Conservation (phyloP, 1,140 invertebrate species). For the Fopius arisanus region DNA sequence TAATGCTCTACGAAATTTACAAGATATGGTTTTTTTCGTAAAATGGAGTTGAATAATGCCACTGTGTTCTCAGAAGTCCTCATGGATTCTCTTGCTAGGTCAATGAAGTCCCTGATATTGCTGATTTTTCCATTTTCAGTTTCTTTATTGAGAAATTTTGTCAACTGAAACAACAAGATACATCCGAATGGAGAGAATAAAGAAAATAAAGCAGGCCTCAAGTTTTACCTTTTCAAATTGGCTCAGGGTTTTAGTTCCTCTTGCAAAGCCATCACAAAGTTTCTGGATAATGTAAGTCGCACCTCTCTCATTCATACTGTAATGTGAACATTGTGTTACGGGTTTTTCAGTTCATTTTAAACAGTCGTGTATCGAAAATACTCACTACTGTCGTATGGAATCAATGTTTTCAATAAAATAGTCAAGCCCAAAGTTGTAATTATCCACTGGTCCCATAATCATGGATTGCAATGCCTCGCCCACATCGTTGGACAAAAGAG, state of each 20-base stretch:
- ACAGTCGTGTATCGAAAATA: background rate
- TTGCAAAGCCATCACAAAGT: background rate
- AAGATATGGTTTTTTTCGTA: background rate
- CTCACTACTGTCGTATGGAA: background rate
- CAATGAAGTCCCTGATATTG: background rate
- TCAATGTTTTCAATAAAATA: conserved; percentile 13
- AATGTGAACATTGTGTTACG: background rate
- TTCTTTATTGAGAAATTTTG: background rate
- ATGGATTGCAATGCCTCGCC: conserved; percentile 2
- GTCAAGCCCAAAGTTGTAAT: conserved; percentile 21
- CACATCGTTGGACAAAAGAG: background rate
- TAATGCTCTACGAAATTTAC: background rate
- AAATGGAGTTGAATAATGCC: background rate
- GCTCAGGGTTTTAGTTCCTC: background rate
- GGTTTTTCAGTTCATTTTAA: too few relatives aligned
- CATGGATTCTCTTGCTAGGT: background rate
- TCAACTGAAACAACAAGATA: background rate
- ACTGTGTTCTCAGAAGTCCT: background rate
- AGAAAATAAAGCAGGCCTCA: background rate
- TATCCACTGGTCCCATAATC: background rate
- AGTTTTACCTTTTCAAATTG: background rate
- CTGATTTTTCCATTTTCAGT: background rate
- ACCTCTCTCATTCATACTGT: background rate
- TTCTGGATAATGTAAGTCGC: background rate
- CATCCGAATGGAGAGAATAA: background rate